Conservation (phyloP, 2,888 invertebrate species). For the Caenorhabditis uteleia region DNA sequence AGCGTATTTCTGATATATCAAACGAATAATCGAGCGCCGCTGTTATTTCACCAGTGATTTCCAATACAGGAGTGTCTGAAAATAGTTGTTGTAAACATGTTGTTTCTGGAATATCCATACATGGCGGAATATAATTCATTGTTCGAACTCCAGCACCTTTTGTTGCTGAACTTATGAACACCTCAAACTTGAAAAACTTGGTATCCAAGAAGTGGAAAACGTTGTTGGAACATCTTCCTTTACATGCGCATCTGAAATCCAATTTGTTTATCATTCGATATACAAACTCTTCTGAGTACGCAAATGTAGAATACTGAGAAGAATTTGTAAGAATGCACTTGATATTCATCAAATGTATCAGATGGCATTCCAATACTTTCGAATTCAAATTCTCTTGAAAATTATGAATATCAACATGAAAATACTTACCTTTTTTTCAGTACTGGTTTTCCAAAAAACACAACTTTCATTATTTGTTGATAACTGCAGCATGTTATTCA, state of each 20-base stretch:
- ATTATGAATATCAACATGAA: too few relatives aligned
- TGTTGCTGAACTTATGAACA: too few relatives aligned
- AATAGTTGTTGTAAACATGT: neutral
- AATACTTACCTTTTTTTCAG: too few relatives aligned
- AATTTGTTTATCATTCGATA: neutral
- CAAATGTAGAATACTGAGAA: too few relatives aligned
- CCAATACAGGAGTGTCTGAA: slow-evolving; percentile 13
- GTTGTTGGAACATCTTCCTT: slow-evolving; percentile 18
- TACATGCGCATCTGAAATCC: slow-evolving; percentile 6
- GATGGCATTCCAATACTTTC: too few relatives aligned
- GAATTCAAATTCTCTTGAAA: too few relatives aligned
- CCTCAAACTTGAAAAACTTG: slow-evolving; percentile 8
- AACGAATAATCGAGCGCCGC: neutral
- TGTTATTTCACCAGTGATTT: slow-evolving; percentile 10
- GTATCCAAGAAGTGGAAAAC: neutral
- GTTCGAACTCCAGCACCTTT: slow-evolving; percentile 11
- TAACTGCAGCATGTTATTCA: too few relatives aligned
- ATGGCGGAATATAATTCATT: neutral
- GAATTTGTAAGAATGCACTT: neutral
- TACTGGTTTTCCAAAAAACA: too few relatives aligned
- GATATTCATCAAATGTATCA: slow-evolving; percentile 9
- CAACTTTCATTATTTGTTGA: too few relatives aligned
- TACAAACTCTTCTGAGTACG: too few relatives aligned
- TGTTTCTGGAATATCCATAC: neutral
- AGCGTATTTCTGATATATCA: neutral